Percentiles rank a stretch among this genome's conserved stretches.
Conservation (phyloP, 2,888 invertebrate species). For the Meloe dianella region DNA sequence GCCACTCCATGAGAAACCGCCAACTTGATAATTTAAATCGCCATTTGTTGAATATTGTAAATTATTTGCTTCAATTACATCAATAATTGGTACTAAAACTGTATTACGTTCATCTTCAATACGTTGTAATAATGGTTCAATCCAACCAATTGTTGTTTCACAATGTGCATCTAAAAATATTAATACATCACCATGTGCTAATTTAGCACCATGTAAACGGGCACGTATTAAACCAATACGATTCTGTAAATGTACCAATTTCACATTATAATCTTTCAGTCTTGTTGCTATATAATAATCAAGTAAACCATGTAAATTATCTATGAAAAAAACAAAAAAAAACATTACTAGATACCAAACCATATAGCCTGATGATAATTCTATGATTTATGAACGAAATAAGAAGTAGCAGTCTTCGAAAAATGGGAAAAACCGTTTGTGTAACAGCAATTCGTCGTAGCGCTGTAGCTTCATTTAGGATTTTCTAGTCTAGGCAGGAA, state of each 20-base stretch:
- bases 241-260: slow-evolving; percentile 75
- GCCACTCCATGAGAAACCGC: slow-evolving; percentile 86
- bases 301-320: slow-evolving; percentile 75
- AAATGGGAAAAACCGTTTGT: too few relatives aligned
- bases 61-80: slow-evolving; percentile 84
- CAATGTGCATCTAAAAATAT: slow-evolving; percentile 93
- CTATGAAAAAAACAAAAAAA: slow-evolving; percentile 53
- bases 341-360: too few relatives aligned
- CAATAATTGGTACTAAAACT: slow-evolving; percentile 93
- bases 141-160: slow-evolving; percentile 81
- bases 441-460: too few relatives aligned
- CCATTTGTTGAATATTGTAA: slow-evolving; percentile 75
- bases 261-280: slow-evolving; percentile 71
- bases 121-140: slow-evolving; percentile 86
- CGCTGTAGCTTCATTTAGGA: too few relatives aligned
- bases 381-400: too few relatives aligned
- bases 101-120: slow-evolving; percentile 81
- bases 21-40: slow-evolving; percentile 67
- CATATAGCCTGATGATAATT: too few relatives aligned
- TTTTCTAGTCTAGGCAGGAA: too few relatives aligned
- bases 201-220: slow-evolving; percentile 84
- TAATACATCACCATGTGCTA: slow-evolving; percentile 79
- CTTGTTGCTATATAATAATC: slow-evolving; percentile 80
- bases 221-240: slow-evolving; percentile 89
- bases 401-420: too few relatives aligned